Conservation (phyloP, 2,888 invertebrate genomes). For the Lathronympha strigana region DNA sequence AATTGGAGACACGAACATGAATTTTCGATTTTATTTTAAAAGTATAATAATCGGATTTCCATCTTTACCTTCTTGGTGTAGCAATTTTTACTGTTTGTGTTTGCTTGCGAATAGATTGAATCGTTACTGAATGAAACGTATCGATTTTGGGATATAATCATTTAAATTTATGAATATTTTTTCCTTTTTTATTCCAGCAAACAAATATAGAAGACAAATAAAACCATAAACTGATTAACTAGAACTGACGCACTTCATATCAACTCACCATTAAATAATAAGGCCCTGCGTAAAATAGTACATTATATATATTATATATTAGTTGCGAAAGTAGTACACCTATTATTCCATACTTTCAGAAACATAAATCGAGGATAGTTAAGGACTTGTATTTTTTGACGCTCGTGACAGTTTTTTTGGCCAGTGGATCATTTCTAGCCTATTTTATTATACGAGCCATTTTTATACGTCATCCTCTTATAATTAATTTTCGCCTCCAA, state of each 20-base stretch:
- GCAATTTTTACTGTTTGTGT: background rate
- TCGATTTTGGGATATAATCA: background rate
- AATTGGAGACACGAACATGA: conserved; percentile 9
- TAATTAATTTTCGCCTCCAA: conserved; percentile 20
- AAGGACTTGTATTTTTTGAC: background rate
- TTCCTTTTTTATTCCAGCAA: background rate
- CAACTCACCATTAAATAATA: too few species aligned
- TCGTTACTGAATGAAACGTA: background rate
- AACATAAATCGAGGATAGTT: too few species aligned
- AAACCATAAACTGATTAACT: too few species aligned
- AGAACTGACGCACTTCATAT: too few species aligned
- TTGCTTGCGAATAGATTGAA: background rate
- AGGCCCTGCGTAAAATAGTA: too few species aligned
- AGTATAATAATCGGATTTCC: conserved; percentile 1
- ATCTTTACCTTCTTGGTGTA: background rate
- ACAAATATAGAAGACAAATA: too few species aligned
- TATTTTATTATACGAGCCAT: background rate
- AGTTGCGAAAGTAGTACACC: too few species aligned
- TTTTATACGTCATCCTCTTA: conserved; percentile 12
- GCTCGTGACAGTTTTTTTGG: background rate
- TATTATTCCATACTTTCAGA: too few species aligned
- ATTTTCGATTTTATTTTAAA: conserved; percentile 18
- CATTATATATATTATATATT: too few species aligned
- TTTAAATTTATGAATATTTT: background rate
- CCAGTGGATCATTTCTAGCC: background rate